These are phyloP conservation scores for Mesoligia furuncula DNA, from an alignment of 2,888 invertebrate genomes.

Conservation along the genomic window DNA sequence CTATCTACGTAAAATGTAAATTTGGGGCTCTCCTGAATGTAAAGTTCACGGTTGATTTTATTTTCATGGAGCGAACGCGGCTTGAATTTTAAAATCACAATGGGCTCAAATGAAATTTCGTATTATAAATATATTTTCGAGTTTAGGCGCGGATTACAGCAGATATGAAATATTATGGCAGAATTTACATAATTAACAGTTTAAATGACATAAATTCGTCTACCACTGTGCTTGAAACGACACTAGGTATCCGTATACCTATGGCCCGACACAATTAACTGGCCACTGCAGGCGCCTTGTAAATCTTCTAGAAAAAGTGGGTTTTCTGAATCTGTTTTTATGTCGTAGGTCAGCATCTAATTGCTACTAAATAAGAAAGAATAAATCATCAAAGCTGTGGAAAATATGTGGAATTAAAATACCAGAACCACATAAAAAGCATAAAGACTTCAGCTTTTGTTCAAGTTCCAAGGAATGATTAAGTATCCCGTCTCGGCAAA, in stretches of 20 bases:
- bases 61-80: slow-evolving; percentile 76
- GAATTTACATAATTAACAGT: slow-evolving; percentile 28
- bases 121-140: slow-evolving; percentile 51
- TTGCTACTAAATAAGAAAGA: background rate
- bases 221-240: background rate
- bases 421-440: slow-evolving; percentile 14
- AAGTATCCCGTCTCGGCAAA: slow-evolving; percentile 54
- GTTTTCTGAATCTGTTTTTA: background rate
- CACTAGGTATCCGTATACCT: background rate
- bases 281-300: background rate
- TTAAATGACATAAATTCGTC: background rate
- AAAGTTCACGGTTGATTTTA: slow-evolving; percentile 86
- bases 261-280: background rate
- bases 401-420: slow-evolving; percentile 41
- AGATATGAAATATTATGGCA: slow-evolving; percentile 19
- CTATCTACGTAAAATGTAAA: slow-evolving; percentile 79
- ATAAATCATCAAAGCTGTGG: background rate
- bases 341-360: background rate
- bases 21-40: slow-evolving; percentile 78
- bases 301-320: background rate
- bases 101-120: slow-evolving; percentile 72
- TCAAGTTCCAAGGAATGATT: slow-evolving; percentile 47
- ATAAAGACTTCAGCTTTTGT: slow-evolving; percentile 47
- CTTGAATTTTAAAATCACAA: slow-evolving; percentile 79
- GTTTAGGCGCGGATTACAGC: slow-evolving; percentile 39